Percentiles rank a stretch among this genome's conserved stretches.
These are phyloP conservation scores for Nanorana parkeri DNA, from an alignment of 2,113 vertebrate genomes.

Conservation along the genomic window DNA sequence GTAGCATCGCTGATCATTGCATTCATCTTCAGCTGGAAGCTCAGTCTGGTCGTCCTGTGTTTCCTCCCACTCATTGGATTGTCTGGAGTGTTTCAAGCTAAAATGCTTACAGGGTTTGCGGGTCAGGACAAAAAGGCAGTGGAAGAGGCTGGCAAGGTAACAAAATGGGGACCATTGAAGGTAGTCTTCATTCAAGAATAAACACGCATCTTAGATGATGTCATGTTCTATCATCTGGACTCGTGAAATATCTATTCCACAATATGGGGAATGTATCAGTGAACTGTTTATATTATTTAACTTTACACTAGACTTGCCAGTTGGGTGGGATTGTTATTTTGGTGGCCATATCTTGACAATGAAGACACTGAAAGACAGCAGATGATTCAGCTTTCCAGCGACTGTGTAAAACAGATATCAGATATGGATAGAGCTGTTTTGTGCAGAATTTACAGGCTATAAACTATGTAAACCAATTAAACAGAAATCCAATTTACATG, in stretches of 20 bases:
- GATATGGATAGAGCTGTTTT: neutral
- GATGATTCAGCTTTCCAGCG: too few relatives aligned
- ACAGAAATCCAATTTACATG: conserved; percentile 1
- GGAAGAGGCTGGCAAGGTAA: conserved; percentile 88
- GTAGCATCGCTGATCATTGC: conserved; percentile 87
- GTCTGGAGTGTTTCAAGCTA: conserved; percentile 88
- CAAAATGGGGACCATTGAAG: neutral
- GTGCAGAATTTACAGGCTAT: neutral
- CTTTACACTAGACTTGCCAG: too few relatives aligned
- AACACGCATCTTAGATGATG: too few relatives aligned
- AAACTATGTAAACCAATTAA: neutral
- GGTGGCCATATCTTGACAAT: too few relatives aligned
- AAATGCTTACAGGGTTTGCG: conserved; percentile 92
- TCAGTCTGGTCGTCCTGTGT: conserved; percentile 88
- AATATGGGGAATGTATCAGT: too few relatives aligned
- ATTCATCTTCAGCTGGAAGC: conserved; percentile 97
- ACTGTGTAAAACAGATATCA: too few relatives aligned
- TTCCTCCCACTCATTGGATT: conserved; percentile 95
- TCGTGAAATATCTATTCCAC: too few relatives aligned
- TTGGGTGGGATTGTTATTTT: too few relatives aligned
- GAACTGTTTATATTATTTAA: too few relatives aligned
- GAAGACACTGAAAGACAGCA: too few relatives aligned
- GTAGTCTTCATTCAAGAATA: too few relatives aligned
- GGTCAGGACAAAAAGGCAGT: conserved; percentile 90
- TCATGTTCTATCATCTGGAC: too few relatives aligned